These are phyloP conservation scores for Whitmania pigra DNA, from an alignment of 1,140 invertebrate genomes.

Conservation along the genomic window DNA sequence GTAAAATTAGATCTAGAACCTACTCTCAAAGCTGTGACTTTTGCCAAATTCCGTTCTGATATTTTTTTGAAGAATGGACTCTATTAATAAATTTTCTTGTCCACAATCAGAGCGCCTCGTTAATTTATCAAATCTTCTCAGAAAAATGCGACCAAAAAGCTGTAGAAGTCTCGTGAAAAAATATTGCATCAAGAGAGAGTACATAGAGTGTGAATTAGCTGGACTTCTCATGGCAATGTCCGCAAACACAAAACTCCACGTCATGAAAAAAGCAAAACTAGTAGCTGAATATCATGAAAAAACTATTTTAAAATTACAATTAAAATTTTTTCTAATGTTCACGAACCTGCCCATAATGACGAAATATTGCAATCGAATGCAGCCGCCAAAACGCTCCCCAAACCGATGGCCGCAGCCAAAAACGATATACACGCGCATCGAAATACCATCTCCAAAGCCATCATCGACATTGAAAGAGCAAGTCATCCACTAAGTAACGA, in stretches of 20 bases:
- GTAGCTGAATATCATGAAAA: too few relatives aligned
- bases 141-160: not conserved
- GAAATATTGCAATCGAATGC: too few relatives aligned
- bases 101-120: not conserved
- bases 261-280: too few relatives aligned
- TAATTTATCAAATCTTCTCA: not conserved
- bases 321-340: too few relatives aligned
- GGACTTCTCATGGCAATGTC: constrained; percentile 14
- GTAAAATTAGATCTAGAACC: not conserved
- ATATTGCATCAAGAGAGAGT: constrained; percentile 19
- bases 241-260: not conserved
- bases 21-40: constrained; percentile 1
- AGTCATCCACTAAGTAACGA: too few relatives aligned
- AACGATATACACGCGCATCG: too few relatives aligned
- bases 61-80: constrained; percentile 14
- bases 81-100: not conserved
- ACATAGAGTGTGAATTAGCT: constrained; percentile 21
- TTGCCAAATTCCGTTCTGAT: not conserved
- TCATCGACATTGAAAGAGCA: too few relatives aligned
- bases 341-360: too few relatives aligned
- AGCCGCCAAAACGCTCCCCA: too few relatives aligned
- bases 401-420: too few relatives aligned
- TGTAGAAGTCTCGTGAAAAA: constrained; percentile 12
- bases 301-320: too few relatives aligned
- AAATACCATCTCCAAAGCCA: too few relatives aligned